These are phyloP conservation scores for Drosophila kokeensis DNA, from an alignment of 2,888 invertebrate genomes.

Conservation along the genomic window DNA sequence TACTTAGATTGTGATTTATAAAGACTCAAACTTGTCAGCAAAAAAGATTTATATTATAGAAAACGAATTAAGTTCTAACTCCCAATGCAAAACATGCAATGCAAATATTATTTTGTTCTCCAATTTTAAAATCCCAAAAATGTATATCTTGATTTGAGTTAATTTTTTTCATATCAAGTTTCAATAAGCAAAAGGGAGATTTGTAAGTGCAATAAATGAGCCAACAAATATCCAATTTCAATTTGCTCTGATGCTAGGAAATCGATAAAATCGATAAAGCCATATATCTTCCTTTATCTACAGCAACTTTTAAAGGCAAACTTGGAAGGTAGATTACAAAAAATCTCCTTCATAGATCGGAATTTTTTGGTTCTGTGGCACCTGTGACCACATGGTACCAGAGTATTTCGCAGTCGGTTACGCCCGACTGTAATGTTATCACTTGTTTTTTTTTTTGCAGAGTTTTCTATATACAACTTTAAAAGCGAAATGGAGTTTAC, in stretches of 20 bases:
- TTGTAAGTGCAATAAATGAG: not conserved
- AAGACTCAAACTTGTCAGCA: not conserved
- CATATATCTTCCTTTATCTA: not conserved
- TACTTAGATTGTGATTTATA: not conserved
- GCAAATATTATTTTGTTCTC: not conserved
- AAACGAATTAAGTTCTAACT: not conserved
- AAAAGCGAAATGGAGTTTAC: constrained; percentile 7
- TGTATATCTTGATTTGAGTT: not conserved
- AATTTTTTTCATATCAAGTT: not conserved
- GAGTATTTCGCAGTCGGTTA: not conserved
- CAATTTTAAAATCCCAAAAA: not conserved
- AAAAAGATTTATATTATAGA: too few relatives aligned
- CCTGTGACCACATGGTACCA: not conserved
- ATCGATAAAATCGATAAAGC: not conserved
- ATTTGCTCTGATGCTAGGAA: not conserved
- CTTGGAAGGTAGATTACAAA: not conserved
- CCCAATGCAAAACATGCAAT: too few relatives aligned
- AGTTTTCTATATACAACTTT: not conserved
- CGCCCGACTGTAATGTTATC: not conserved
- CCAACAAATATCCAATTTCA: not conserved
- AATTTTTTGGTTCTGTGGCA: not conserved
- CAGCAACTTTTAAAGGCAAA: not conserved
- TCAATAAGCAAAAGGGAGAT: not conserved
- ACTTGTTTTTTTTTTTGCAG: constrained; percentile 1
- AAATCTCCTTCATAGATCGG: not conserved